Percentiles rank a stretch among this genome's conserved stretches.
phyloP scores from a whole-genome alignment of 2,113 vertebrate genomes.

The Natator depressus region DNA sequence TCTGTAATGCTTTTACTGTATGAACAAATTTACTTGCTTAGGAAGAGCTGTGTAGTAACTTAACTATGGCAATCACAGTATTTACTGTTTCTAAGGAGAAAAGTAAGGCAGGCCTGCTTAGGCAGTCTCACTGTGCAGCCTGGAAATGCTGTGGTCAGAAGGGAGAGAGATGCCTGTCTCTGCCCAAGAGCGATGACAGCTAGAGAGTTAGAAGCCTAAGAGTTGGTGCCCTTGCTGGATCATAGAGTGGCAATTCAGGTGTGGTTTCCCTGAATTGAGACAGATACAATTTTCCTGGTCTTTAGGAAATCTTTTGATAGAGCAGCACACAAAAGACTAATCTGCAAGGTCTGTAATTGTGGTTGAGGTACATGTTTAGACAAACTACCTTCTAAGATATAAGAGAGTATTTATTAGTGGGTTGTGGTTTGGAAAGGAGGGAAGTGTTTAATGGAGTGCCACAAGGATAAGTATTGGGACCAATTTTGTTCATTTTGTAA shows the following conservation, averaged over 20 bases:
- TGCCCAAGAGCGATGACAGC: too few species aligned
- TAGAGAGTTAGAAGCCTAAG: too few species aligned
- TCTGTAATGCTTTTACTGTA: too few species aligned
- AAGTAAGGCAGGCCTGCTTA: too few species aligned
- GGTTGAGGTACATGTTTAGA: conserved; percentile 62
- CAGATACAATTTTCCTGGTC: conserved; percentile 37
- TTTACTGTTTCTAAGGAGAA: too few species aligned
- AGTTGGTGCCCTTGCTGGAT: background rate
- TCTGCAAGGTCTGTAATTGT: conserved; percentile 60
- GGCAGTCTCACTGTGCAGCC: too few species aligned
- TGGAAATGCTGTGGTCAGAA: too few species aligned
- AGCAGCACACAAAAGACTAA: conserved; percentile 66
- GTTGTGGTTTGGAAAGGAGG: conserved; percentile 57
- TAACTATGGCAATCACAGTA: too few species aligned
- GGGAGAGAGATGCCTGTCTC: too few species aligned
- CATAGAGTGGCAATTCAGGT: conserved; percentile 56
- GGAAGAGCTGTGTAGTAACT: too few species aligned
- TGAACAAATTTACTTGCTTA: too few species aligned
- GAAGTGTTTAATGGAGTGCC: conserved; percentile 62
- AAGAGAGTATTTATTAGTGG: conserved; percentile 57
- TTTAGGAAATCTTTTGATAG: conserved; percentile 63
- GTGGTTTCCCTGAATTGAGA: background rate
- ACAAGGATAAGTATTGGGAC: conserved; percentile 44
- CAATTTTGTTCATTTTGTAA: conserved; percentile 73
- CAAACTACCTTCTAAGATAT: conserved; percentile 63